A percentile compares a stretch with the other conserved stretches of the same genome.
Conservation (phyloP, 2,113 vertebrate genomes). For the Sorex fumeus region DNA sequence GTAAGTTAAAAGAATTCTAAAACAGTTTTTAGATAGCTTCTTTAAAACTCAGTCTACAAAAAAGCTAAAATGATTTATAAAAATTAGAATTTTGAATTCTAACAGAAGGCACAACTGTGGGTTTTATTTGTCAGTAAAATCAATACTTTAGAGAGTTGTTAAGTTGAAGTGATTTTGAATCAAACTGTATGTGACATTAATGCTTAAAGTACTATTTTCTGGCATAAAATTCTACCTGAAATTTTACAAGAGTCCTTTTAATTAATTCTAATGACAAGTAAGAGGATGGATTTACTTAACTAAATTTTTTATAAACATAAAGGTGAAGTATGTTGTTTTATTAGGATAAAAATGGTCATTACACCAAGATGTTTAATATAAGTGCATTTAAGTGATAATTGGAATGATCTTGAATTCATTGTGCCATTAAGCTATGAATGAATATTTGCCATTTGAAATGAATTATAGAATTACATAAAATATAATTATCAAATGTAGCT, state of each 20-base stretch:
- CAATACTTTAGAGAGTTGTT: background rate
- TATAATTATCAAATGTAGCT: background rate
- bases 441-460: slow-evolving; percentile 19
- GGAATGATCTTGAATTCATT: slow-evolving; percentile 13
- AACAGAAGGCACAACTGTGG: background rate
- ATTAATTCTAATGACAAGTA: background rate
- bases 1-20: background rate
- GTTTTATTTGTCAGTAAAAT: slow-evolving; percentile 34
- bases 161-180: background rate
- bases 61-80: background rate
- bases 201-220: slow-evolving; percentile 36
- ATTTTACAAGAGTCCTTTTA: background rate
- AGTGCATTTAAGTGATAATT: background rate
- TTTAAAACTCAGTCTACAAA: background rate
- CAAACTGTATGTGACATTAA: background rate
- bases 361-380: background rate
- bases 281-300: background rate
- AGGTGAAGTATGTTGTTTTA: background rate
- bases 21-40: background rate
- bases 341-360: background rate
- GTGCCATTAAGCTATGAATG: background rate
- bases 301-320: slow-evolving; percentile 4
- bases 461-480: background rate
- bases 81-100: slow-evolving; percentile 37
- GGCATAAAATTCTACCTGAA: slow-evolving; percentile 23